Conservation (phyloP, 1,140 invertebrate genomes). For the Octopus bimaculoides region DNA sequence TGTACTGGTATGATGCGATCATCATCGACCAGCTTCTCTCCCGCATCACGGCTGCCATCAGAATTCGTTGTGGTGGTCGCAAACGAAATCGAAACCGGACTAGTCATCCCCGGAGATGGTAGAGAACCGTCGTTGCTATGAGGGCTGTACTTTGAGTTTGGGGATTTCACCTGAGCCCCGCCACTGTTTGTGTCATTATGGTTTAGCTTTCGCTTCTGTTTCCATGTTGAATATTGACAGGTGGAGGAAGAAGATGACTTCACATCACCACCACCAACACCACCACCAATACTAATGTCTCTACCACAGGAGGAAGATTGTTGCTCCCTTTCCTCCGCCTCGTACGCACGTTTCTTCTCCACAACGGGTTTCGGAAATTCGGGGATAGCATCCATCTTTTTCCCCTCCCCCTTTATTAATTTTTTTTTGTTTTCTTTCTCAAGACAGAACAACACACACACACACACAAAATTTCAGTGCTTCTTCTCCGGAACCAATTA, state of each 20-base stretch:
- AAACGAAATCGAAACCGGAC: constrained; percentile 4
- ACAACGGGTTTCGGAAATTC: neutral
- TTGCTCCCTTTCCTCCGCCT: neutral
- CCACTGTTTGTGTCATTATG: neutral
- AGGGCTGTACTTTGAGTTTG: neutral
- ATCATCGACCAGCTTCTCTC: neutral
- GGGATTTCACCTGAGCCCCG: neutral
- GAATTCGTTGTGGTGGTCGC: neutral
- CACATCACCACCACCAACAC: neutral
- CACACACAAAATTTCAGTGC: neutral
- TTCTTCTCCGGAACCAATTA: neutral
- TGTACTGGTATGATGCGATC: constrained; percentile 26
- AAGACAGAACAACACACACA: no score
- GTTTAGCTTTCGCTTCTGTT: neutral
- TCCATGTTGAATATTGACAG: neutral
- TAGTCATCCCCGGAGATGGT: neutral
- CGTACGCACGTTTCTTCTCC: neutral
- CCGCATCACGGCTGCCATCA: neutral
- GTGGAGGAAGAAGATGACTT: neutral
- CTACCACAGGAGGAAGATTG: neutral
- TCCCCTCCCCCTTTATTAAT: neutral
- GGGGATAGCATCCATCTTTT: neutral
- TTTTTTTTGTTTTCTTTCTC: no score
- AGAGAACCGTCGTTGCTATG: neutral
- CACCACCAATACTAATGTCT: neutral